phyloP scores from a whole-genome alignment of 92 coral and sea anemone genomes.

The Palythoa caribaeorum region DNA sequence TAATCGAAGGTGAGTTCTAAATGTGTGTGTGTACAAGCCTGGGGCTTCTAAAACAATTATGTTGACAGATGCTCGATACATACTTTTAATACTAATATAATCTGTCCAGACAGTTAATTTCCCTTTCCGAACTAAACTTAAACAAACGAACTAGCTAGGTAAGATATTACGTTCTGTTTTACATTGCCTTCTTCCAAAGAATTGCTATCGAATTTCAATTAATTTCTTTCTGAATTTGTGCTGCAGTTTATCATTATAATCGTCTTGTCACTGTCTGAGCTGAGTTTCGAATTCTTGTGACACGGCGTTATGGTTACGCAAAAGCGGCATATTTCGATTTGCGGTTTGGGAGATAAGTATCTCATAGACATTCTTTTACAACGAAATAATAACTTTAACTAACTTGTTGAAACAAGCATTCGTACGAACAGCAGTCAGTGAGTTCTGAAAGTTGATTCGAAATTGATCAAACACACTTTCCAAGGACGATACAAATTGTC shows the following conservation, averaged over 20 bases:
- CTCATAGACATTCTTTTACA: background rate
- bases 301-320: background rate
- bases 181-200: background rate
- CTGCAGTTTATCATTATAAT: too few species aligned
- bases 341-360: background rate
- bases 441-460: too few species aligned
- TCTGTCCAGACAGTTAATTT: background rate
- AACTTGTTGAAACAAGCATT: background rate
- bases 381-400: background rate
- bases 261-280: background rate
- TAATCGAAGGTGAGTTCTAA: conserved; percentile 32
- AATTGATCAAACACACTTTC: too few species aligned
- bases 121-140: background rate
- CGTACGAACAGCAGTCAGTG: background rate
- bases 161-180: background rate
- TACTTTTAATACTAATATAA: background rate
- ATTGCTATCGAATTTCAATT: background rate
- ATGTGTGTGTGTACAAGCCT: background rate
- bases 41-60: background rate
- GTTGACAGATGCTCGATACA: background rate
- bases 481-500: too few species aligned
- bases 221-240: too few species aligned
- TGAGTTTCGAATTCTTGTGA: background rate
- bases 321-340: background rate
- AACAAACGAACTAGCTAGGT: background rate